Conservation (phyloP, 2,113 vertebrate genomes). For the Psophia crepitans region DNA sequence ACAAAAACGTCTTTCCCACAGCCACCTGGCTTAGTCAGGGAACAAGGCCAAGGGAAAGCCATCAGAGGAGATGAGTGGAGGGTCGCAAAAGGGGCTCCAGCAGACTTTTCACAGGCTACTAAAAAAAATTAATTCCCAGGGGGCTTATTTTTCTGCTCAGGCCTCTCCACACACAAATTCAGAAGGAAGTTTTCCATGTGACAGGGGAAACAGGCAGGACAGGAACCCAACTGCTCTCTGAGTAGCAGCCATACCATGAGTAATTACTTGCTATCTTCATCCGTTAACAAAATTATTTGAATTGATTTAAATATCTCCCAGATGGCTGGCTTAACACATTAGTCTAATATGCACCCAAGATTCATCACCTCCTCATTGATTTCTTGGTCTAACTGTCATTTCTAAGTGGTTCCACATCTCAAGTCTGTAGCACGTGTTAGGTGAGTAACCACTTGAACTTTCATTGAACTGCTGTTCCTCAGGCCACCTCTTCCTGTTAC, state of each 20-base stretch:
- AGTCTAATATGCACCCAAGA: background rate
- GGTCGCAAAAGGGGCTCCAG: background rate
- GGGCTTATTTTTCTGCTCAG: background rate
- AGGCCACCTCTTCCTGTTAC: background rate
- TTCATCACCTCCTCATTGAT: background rate
- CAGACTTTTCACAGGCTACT: background rate
- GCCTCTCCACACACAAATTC: background rate
- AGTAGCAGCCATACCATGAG: background rate
- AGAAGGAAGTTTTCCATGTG: background rate
- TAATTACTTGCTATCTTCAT: background rate
- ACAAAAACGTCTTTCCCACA: constrained; percentile 9
- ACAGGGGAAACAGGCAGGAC: background rate
- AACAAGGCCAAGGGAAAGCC: constrained; percentile 12
- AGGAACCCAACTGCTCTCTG: background rate
- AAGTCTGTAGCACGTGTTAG: fast-evolving
- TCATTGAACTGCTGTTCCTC: background rate
- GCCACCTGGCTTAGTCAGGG: constrained; percentile 23
- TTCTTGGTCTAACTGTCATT: background rate
- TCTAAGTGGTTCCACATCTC: background rate
- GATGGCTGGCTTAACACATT: background rate
- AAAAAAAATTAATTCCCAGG: background rate
- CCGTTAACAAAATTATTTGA: background rate
- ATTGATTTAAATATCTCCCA: background rate
- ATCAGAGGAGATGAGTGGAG: background rate
- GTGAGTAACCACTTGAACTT: background rate